Evolutionary conservation across 2,797 vertebrate species (phyloP), one percentile per base, ranked within the genome.

Genomic region (Hephaestus fuliginosus): DNA sequence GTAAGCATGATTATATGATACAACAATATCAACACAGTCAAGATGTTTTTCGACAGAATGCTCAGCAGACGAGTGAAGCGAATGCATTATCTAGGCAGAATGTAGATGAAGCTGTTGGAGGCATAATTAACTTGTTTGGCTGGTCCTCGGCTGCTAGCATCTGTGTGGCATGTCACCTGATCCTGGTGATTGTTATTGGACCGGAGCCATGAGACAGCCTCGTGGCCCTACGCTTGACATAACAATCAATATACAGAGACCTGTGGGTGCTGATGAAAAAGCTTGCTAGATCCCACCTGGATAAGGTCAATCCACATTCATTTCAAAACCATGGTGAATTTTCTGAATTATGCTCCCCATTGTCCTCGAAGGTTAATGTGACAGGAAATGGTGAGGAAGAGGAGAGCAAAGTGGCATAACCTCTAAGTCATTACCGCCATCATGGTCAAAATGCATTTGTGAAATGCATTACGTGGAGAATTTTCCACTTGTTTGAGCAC

Each of bases 71-170:
- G 71, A 84, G 71, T 15, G 56, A 78, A 75, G 70, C 70, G 65
- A 80, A 69, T 65, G 49, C 53, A 61, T 78, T 57, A 80, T 87
- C 74, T 30, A 69, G 76, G 74, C 82, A 77, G 81, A 76, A 90
- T 89, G 82, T 74, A 87, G 86, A 93, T 86, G 80, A 88, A 76
- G 80, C 80, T 89, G 88, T 88, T 85, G 62, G 85, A 91, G 80
- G 82, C 83, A 84, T 91, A 93, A 95, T 94, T 91, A 93, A 90
- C 82, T 88, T 86, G 87, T 89, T 91, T 87, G 83, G 86, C 85
- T 86, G 68, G 74, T 85, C 85, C 76, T 65, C 53, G 81, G 82
- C 86, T 81, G 83, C 76, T 33, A 86, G 86, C 80, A 82, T 87
- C 75, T 88, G 84, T 78, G 87, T 84, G 86, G 85, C 87, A 81